Evolutionary conservation across 2,888 invertebrate genomes (phyloP), one percentile per base, ranked within the genome.

Genomic region (Pediacus dermestoides): DNA sequence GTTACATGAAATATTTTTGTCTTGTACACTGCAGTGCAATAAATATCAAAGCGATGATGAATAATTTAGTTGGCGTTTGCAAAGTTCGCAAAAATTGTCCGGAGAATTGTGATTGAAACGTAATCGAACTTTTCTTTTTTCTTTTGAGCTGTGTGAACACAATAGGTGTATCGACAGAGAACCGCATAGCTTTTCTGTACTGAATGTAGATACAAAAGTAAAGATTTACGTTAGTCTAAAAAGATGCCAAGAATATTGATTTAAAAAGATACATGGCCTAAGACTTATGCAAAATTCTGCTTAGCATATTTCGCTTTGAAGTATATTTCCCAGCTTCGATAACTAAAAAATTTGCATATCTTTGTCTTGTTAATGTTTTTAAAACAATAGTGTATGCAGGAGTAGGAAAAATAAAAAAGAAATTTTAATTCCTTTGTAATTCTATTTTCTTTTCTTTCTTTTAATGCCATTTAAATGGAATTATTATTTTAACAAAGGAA

Each of bases 331-430:
- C 37, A 38, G 44, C 48, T 49, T 42, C 47, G 45, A 42, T 48
- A 46, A 48, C 48, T 45, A 41, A 23, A 45, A 48, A 56, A 57
- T 58, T 58, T 54, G 52, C 56, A 58, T 55, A 45, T 52, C 53
- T 55, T 55, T 55, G 54, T 55, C 48, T 51, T 50, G 47, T 46
- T 48, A 51, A 55, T 58, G 50, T 49, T 54, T 55, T 50, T 49
- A 48, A 48, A 50, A 51, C 50, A 49, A 49, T 49, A 34, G 44
- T n/a, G n/a, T n/a, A n/a, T n/a, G n/a, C n/a, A n/a, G n/a, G n/a
- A n/a, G n/a, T 37, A 42, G 34, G 40, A 35, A 44, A 53, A 28
- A 28, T 28, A 9, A 51, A 41, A 46, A 47, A 47, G 45, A 46
- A 37, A 44, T 45, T 44, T 49, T 53, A 48, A 52, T 51, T 48